These are phyloP conservation scores for Geococcyx californianus DNA, from an alignment of 2,113 vertebrate species.

Conservation along the genomic window DNA sequence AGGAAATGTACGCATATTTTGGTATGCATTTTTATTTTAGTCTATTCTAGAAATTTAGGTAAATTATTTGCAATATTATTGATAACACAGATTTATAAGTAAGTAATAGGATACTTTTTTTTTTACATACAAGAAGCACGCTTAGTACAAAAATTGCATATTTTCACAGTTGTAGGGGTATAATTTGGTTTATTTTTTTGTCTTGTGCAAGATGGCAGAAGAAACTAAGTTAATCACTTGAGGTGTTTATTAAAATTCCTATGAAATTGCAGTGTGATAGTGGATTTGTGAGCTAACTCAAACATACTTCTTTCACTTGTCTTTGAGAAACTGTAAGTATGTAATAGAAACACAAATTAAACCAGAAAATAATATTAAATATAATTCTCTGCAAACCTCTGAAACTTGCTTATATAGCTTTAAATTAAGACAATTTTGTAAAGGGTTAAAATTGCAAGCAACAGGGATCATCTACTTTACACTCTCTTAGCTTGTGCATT, in stretches of 20 bases:
- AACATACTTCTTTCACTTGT: background rate
- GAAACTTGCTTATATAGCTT: background rate
- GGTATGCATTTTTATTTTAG: background rate
- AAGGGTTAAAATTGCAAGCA: conserved; percentile 25
- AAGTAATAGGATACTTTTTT: background rate
- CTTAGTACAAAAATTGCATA: background rate
- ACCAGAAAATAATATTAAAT: background rate
- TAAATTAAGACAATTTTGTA: background rate
- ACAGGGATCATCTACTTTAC: background rate
- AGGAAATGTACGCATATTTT: background rate
- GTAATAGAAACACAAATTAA: background rate
- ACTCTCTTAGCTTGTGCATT: conserved; percentile 12
- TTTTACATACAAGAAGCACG: background rate
- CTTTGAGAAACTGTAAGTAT: background rate
- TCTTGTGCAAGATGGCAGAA: background rate
- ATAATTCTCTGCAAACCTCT: background rate
- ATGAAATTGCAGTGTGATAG: background rate
- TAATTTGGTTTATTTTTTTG: background rate
- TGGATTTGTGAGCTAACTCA: background rate
- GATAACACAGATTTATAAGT: background rate
- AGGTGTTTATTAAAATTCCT: conserved; percentile 56
- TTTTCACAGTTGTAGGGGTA: background rate
- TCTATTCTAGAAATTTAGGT: background rate
- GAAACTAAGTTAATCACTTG: conserved; percentile 10
- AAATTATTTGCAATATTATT: background rate